Conservation (phyloP, 2,888 invertebrate species). For the Dolomedes plantarius region DNA sequence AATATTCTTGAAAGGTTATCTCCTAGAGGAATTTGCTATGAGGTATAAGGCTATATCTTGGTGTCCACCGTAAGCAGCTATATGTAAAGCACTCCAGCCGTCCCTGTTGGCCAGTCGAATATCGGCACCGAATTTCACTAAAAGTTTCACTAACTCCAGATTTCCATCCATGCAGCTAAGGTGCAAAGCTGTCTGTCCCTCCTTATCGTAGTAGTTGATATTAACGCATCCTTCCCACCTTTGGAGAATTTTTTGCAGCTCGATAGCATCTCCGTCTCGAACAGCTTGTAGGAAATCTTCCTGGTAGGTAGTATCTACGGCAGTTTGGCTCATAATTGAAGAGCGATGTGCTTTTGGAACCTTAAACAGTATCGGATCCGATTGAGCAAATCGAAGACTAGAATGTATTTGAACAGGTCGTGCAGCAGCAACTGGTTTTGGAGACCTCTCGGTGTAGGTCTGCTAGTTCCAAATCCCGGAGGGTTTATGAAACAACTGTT, state of each 20-base stretch:
- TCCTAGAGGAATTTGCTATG: slow-evolving; percentile 70
- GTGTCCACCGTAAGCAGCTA: slow-evolving; percentile 77
- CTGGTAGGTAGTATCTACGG: slow-evolving; percentile 73
- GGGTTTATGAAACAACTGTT: not conserved
- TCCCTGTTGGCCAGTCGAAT: slow-evolving; percentile 77
- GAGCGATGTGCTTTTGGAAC: not conserved
- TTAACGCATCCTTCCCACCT: slow-evolving; percentile 76
- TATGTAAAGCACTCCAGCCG: slow-evolving; percentile 76
- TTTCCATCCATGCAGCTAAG: slow-evolving; percentile 77
- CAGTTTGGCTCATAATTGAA: slow-evolving; percentile 44
- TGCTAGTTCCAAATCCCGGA: not conserved
- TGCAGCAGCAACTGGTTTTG: not conserved
- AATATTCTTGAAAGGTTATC: slow-evolving; percentile 30
- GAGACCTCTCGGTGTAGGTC: not conserved
- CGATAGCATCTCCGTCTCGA: slow-evolving; percentile 76
- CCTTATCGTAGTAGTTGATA: slow-evolving; percentile 77
- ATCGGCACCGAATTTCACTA: slow-evolving; percentile 78
- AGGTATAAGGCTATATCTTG: slow-evolving; percentile 76
- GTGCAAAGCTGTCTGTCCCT: slow-evolving; percentile 77
- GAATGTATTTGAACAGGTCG: not conserved
- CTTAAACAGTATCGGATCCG: no score
- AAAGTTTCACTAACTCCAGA: slow-evolving; percentile 77
- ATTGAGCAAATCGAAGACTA: not conserved
- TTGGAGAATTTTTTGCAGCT: slow-evolving; percentile 76
- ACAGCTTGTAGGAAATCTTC: slow-evolving; percentile 76